Base-by-base conservation (phyloP, 2,113 vertebrate species). In the Suncus etruscus region DNA sequence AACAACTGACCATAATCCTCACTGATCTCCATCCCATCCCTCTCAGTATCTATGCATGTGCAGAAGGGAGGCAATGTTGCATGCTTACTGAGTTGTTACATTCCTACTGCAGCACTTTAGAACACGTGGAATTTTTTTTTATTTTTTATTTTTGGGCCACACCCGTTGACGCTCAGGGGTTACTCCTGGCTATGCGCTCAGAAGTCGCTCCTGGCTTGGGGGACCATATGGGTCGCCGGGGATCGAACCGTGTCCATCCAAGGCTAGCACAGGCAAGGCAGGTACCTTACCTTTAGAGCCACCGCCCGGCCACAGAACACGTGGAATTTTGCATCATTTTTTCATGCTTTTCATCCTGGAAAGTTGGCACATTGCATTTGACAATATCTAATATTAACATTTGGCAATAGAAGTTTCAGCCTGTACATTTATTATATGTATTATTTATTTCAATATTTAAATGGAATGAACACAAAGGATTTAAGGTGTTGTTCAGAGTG, bases 321-420 rank as follows among this genome's bases (percentile, higher is more conserved):
- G 9, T 39, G 31, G 66, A 88, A 61, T 11, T 76, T 11, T 11
- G 22, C 75, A 4, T 18, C 83, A 20, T 29, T 22, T 39, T 54
- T 54, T 47, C 15, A 73, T 45, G 15, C 3, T 76, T 83, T 66
- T 7, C 0, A 77, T 9, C 1, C 54, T 74, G 10, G 18, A 48
- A 87, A 75, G 31, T 39, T 63, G 10, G 47, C 2, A 16, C 0
- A 29, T 4, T 77, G 22, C 77, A 20, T 51, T 8, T 83, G 72
- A 68, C 16, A 86, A 68, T n/a, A n/a, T 25, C 11, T 61, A 63
- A 87, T 20, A 4, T 74, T 86, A 95, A 50, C 12, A 73, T 31
- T 77, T 11, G 25, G 87, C 79, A 8, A 7, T 82, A 1, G 1
- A 89, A 63, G 7, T 73, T 68, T 22, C 24, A 31, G 87, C 4